These are phyloP conservation scores for Antechinus stuartii DNA, from an alignment of 2,113 vertebrate genomes.

Conservation along the genomic window DNA sequence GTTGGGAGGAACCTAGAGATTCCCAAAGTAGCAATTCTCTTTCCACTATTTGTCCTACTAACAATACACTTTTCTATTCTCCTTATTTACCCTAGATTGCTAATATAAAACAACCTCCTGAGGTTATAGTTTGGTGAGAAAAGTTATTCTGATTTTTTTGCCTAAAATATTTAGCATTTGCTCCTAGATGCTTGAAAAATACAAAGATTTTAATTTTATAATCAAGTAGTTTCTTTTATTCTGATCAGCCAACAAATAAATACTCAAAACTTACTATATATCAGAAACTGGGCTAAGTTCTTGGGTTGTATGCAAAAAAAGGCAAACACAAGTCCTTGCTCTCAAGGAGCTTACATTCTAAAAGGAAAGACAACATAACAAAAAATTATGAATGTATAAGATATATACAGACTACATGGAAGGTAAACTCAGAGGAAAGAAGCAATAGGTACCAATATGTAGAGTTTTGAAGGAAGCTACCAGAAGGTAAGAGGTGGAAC, in stretches of 20 bases:
- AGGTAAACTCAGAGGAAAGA: not conserved
- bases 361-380: not conserved
- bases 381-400: not conserved
- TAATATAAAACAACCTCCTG: not conserved
- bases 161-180: not conserved
- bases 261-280: not conserved
- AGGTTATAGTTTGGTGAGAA: not conserved
- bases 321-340: not conserved
- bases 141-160: not conserved
- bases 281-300: not conserved
- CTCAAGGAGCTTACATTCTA: not conserved
- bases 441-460: not conserved
- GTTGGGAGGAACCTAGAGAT: not conserved
- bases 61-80: not conserved
- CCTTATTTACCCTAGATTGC: not conserved
- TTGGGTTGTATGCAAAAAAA: not conserved
- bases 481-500: not conserved
- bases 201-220: not conserved
- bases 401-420: not conserved
- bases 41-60: not conserved
- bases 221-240: not conserved
- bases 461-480: not conserved
- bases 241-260: not conserved
- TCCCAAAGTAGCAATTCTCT: not conserved
- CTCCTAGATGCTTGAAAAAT: not conserved